These are phyloP conservation scores for Eupithecia centaureata DNA, from an alignment of 2,888 invertebrate species.

Conservation along the genomic window DNA sequence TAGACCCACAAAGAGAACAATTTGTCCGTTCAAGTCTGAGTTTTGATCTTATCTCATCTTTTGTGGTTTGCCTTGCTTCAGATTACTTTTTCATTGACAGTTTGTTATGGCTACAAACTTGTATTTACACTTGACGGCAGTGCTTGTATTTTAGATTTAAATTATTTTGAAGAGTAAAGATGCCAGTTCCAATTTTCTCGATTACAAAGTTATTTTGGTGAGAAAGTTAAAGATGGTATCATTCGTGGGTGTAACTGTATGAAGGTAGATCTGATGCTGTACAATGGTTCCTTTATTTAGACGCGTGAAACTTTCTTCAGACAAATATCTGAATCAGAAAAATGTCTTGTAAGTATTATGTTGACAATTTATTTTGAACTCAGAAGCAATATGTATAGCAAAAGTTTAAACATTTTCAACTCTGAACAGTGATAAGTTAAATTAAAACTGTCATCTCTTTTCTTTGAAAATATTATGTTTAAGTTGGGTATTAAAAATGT, in stretches of 20 bases:
- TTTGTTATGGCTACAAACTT: slow-evolving; percentile 37
- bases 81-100: slow-evolving; percentile 61
- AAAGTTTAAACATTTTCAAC: no score
- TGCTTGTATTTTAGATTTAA: not conserved
- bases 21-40: slow-evolving; percentile 71
- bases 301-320: slow-evolving; percentile 32
- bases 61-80: slow-evolving; percentile 67
- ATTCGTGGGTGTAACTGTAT: slow-evolving; percentile 40
- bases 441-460: no score
- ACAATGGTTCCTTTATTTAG: slow-evolving; percentile 6
- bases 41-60: slow-evolving; percentile 75
- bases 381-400: not conserved
- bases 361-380: not conserved
- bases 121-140: not conserved
- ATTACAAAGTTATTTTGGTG: not conserved
- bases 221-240: slow-evolving; percentile 37
- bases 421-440: no score
- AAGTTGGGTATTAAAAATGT: no score
- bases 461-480: no score
- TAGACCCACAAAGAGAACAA: slow-evolving; percentile 67
- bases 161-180: not conserved
- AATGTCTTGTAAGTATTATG: slow-evolving; percentile 1
- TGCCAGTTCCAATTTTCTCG: not conserved
- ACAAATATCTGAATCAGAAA: slow-evolving; percentile 15
- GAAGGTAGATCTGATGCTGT: slow-evolving; percentile 24